Evolutionary conservation across 1,140 invertebrate genomes (phyloP).

Genomic region (Drosophila guanche): DNA sequence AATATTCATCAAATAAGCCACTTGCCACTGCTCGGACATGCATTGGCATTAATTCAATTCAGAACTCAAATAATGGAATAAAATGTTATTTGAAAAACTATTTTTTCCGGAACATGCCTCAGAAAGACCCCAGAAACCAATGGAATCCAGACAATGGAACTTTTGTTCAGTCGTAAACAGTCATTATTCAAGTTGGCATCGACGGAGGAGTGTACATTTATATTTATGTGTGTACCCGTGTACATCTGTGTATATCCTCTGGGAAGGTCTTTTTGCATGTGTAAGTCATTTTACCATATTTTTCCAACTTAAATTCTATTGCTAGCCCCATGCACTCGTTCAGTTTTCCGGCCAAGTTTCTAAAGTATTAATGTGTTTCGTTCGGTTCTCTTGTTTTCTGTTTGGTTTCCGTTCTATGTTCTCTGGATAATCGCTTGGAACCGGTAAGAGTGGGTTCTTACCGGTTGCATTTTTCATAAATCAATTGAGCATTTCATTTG

Average conservation of each 20-base stretch:
- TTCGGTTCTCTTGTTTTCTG: no score
- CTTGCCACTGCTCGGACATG: neutral
- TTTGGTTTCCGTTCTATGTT: neutral
- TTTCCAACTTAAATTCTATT: constrained; percentile 31
- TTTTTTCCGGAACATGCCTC: constrained; percentile 19
- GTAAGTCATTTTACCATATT: constrained; percentile 35
- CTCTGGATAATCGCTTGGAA: constrained; percentile 42
- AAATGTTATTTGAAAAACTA: constrained; percentile 5
- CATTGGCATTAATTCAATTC: constrained; percentile 12
- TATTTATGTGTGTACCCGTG: neutral
- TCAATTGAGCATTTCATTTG: constrained; percentile 68
- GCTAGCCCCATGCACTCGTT: constrained; percentile 36
- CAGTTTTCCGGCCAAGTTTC: constrained; percentile 51
- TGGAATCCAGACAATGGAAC: constrained; percentile 12
- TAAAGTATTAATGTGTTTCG: constrained; percentile 3
- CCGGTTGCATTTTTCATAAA: constrained; percentile 52
- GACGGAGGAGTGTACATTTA: constrained; percentile 7
- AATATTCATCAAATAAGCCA: constrained; percentile 16
- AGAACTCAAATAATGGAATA: neutral
- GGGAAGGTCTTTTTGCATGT: constrained; percentile 18
- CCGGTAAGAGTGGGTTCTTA: constrained; percentile 49
- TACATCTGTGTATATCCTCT: neutral
- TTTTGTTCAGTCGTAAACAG: constrained; percentile 21
- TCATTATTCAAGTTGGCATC: constrained; percentile 37
- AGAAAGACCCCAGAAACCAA: constrained; percentile 1